A percentile compares a stretch with the other conserved stretches of the same genome.
phyloP scores from a whole-genome alignment of 2,797 vertebrate genomes.

The Phalloptychus januarius region DNA sequence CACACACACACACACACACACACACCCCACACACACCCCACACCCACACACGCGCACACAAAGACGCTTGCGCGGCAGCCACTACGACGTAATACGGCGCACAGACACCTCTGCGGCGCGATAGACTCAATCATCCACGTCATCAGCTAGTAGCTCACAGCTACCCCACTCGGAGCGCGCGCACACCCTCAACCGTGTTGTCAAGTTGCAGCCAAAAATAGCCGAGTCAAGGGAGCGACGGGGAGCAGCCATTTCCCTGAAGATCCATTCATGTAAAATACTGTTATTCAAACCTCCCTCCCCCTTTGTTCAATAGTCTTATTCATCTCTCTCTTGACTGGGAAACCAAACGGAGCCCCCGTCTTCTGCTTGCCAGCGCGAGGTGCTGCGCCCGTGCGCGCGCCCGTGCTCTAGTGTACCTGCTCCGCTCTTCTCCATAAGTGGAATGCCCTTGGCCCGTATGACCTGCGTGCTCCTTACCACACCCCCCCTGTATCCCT shows the following conservation, averaged over 20 bases:
- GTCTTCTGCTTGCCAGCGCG: slow-evolving; percentile 52
- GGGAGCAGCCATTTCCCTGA: slow-evolving; percentile 70
- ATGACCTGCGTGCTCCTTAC: slow-evolving; percentile 63
- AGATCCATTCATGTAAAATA: slow-evolving; percentile 80
- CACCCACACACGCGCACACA: too few species aligned
- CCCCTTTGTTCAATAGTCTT: slow-evolving; percentile 65
- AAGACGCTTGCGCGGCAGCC: slow-evolving; percentile 44
- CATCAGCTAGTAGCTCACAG: too few species aligned
- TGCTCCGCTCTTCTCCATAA: slow-evolving; percentile 38
- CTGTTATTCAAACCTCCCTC: slow-evolving; percentile 71
- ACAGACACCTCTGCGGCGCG: slow-evolving; percentile 60
- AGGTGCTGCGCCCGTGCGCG: slow-evolving; percentile 31
- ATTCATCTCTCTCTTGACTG: slow-evolving; percentile 74
- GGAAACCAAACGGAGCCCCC: slow-evolving; percentile 61
- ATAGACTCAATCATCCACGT: slow-evolving; percentile 62
- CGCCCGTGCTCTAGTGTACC: slow-evolving; percentile 10
- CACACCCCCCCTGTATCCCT: too few species aligned
- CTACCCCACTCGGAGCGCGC: slow-evolving; percentile 7
- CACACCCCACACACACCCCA: too few species aligned
- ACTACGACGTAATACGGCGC: slow-evolving; percentile 58
- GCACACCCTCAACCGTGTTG: slow-evolving; percentile 45
- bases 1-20: too few species aligned
- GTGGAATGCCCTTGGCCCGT: slow-evolving; percentile 74
- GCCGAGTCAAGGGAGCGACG: slow-evolving; percentile 48
- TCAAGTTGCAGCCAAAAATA: slow-evolving; percentile 64